phyloP scores from a whole-genome alignment of 2,113 vertebrate species.

The Cavia porcellus region DNA sequence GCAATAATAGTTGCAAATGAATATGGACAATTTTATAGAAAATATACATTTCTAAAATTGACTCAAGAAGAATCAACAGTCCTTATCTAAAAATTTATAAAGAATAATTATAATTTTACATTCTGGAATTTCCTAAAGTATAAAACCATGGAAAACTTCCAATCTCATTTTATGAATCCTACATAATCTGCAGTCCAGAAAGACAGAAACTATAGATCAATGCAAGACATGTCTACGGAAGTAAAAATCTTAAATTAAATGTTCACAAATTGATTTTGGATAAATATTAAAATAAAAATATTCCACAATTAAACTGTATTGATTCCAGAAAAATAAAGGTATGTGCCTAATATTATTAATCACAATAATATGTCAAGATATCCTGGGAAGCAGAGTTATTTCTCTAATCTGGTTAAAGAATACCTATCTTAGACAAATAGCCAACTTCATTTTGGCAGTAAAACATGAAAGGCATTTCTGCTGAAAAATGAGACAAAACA shows the following conservation, averaged over 20 bases:
- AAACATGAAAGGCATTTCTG: conserved; percentile 22
- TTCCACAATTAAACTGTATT: neutral
- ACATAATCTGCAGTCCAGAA: conserved; percentile 24
- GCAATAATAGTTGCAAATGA: neutral
- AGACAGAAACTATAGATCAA: neutral
- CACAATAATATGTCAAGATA: conserved; percentile 17
- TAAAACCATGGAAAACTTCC: neutral
- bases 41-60: conserved; percentile 48
- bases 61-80: neutral
- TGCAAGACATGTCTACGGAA: neutral
- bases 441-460: conserved; percentile 18
- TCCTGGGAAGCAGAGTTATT: neutral
- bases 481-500: neutral
- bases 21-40: conserved; percentile 28
- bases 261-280: neutral
- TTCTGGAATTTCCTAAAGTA: conserved; percentile 15
- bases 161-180: conserved; percentile 29
- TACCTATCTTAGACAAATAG: neutral
- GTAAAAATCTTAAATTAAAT: conserved; percentile 46
- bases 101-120: conserved; percentile 39
- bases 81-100: conserved; percentile 14
- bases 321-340: neutral
- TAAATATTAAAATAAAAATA: conserved; percentile 16
- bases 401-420: conserved; percentile 3
- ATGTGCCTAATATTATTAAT: neutral